Percentiles rank a stretch among this genome's conserved stretches.
These are phyloP conservation scores for Antheraea pernyi DNA, from an alignment of 1,140 invertebrate species.

Conservation along the genomic window DNA sequence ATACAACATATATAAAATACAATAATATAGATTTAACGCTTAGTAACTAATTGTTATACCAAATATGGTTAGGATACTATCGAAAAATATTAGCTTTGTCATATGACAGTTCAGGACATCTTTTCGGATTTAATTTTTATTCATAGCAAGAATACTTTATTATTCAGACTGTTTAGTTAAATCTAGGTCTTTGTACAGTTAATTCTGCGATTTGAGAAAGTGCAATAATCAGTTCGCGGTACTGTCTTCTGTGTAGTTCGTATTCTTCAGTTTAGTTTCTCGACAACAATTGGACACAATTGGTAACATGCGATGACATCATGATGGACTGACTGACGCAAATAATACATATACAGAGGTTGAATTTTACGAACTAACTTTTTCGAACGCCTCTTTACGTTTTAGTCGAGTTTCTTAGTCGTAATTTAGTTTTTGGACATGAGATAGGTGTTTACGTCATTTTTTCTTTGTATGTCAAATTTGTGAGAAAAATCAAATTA, in stretches of 20 bases:
- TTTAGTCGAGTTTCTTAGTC: background rate
- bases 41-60: background rate
- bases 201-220: constrained; percentile 6
- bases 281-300: constrained; percentile 16
- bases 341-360: constrained; percentile 17
- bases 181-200: constrained; percentile 11
- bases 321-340: constrained; percentile 21
- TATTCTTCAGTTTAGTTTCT: background rate
- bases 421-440: background rate
- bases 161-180: constrained; percentile 5
- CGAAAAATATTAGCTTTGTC: background rate
- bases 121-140: constrained; percentile 11
- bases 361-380: constrained; percentile 21
- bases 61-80: background rate
- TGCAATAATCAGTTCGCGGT: background rate
- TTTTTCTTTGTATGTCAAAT: no score
- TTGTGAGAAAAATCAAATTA: no score
- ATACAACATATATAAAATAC: background rate
- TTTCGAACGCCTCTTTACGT: background rate
- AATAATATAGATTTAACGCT: background rate
- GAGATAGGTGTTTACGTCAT: no score
- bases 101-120: constrained; percentile 2
- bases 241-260: background rate
- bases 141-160: constrained; percentile 8
- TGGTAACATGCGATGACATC: constrained; percentile 29